Evolutionary conservation across 2,888 invertebrate species (phyloP), one percentile per base, ranked within the genome.

Genomic region (Mythimna loreyi): DNA sequence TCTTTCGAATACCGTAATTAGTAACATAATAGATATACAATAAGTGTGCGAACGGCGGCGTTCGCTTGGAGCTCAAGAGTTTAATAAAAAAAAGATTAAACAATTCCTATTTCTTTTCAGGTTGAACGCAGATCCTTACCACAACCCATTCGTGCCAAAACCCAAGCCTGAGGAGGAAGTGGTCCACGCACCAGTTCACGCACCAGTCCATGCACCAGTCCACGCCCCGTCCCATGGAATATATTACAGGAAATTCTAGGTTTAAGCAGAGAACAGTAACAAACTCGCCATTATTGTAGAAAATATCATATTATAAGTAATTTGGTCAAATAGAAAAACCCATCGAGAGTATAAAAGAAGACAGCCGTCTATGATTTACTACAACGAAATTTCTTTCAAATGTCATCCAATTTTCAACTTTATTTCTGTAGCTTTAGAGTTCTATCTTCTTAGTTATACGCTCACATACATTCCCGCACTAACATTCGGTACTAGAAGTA

Each of bases 71-170:
- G n/a, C n/a, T n/a, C n/a, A n/a, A n/a, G n/a, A n/a, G n/a, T n/a
- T n/a, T n/a, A n/a, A n/a, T n/a, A n/a, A n/a, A 30, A 30, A 33
- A 2, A 1, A 21, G 1, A 23, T 19, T 30, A 50, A 56, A 28
- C 0, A 11, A 28, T 25, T 23, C 28, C 1, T 0, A 16, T 21
- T 13, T 8, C 0, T 72, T 95, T 96, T 78, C 92, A 98, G 98
- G 80, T 92, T 98, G 78, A 98, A 98, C 87, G 96, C 97, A 74
- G 98, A 98, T 87, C 98, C 98, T 0, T 93, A 97, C 74, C 98
- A 98, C 90, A 98, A 98, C 93, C 98, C 98, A 0, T 98, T 97
- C 89, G 96, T 97, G 45, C 97, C 98, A 0, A 98, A 98, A 87
- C 97, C 97, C 67, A 97, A 97, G 84, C 96, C 96, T 1, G 96